A percentile compares a stretch with the other conserved stretches of the same genome.
phyloP scores from a whole-genome alignment of 2,113 vertebrate species.

The Channa argus region DNA sequence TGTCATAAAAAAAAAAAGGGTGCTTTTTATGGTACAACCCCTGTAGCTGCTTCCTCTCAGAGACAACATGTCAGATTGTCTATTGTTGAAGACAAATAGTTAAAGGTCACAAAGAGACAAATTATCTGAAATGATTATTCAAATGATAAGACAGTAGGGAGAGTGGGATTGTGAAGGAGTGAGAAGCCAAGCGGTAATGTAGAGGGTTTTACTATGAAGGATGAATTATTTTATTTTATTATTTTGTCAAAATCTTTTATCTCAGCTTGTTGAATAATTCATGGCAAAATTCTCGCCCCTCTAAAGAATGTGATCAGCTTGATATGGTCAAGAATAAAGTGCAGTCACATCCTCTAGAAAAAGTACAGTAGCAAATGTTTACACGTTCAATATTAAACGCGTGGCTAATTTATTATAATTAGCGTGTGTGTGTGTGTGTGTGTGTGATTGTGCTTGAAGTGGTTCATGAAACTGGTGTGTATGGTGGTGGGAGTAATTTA shows the following conservation, averaged over 20 bases:
- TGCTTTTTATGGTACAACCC: too few species aligned
- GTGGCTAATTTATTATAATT: neutral
- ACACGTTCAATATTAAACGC: neutral
- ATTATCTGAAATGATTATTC: conserved; percentile 37
- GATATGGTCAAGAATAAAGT: conserved; percentile 14
- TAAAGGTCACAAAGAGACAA: conserved; percentile 21
- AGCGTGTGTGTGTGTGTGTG: neutral
- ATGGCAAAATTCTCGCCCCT: neutral
- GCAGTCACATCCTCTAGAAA: neutral
- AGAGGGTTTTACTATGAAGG: conserved; percentile 42
- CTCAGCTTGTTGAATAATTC: too few species aligned
- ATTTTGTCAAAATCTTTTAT: too few species aligned
- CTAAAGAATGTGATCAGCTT: conserved; percentile 5
- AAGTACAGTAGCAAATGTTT: neutral
- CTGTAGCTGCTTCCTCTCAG: conserved; percentile 40
- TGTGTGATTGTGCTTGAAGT: neutral
- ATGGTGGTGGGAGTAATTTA: too few species aligned
- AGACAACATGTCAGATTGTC: conserved; percentile 20
- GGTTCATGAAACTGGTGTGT: neutral
- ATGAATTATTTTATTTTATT: conserved; percentile 24
- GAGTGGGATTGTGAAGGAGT: too few species aligned
- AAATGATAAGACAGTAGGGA: neutral
- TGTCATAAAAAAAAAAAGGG: too few species aligned
- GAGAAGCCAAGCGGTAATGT: neutral
- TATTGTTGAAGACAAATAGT: conserved; percentile 45